Percentiles rank a stretch among this genome's conserved stretches.
These are phyloP conservation scores for Cistogaster globosa DNA, from an alignment of 2,888 invertebrate species.

Conservation along the genomic window DNA sequence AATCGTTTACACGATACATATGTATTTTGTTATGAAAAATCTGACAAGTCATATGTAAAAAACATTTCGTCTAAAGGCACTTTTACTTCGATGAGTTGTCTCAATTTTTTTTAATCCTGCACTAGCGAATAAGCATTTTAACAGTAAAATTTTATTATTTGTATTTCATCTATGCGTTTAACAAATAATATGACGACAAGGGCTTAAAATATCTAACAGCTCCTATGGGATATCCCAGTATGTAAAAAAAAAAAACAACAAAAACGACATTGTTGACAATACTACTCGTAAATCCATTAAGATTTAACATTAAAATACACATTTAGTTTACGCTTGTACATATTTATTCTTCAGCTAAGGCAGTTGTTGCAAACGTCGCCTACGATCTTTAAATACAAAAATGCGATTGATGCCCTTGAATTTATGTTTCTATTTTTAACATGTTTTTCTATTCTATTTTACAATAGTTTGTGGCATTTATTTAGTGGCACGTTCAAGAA, in stretches of 20 bases:
- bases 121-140: too few species aligned
- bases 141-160: too few species aligned
- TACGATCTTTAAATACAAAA: not conserved
- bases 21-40: too few species aligned
- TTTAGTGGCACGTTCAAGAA: not conserved
- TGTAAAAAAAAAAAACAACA: not conserved
- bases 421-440: conserved; percentile 15
- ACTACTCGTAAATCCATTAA: conserved; percentile 39
- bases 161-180: too few species aligned
- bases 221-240: too few species aligned
- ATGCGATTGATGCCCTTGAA: conserved; percentile 59
- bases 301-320: conserved; percentile 48
- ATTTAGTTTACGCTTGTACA: conserved; percentile 29
- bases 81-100: too few species aligned
- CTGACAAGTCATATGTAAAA: too few species aligned
- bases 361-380: not conserved
- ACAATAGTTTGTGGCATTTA: not conserved
- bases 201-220: too few species aligned
- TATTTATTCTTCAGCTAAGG: not conserved
- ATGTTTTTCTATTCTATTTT: not conserved
- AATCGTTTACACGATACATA: too few species aligned
- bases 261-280: conserved; percentile 34
- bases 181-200: too few species aligned
- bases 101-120: too few species aligned
- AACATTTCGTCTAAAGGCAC: too few species aligned